phyloP scores from a whole-genome alignment of 2,888 invertebrate species.

The Acanthacorydalis orientalis region DNA sequence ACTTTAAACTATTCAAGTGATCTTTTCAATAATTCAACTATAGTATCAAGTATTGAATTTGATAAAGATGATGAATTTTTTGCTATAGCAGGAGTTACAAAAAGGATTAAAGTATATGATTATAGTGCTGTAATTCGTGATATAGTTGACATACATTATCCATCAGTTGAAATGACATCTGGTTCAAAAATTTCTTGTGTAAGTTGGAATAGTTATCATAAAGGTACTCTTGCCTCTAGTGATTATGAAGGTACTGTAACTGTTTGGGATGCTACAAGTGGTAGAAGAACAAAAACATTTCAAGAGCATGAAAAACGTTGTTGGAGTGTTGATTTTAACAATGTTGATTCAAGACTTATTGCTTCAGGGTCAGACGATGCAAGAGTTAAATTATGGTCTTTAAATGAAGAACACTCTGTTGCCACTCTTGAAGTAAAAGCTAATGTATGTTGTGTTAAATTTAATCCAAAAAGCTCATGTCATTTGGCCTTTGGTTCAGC shows the following conservation, averaged over 20 bases:
- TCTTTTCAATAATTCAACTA: slow-evolving; percentile 70
- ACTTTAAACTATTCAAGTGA: slow-evolving; percentile 83
- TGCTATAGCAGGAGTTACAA: slow-evolving; percentile 90
- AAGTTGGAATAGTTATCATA: slow-evolving; percentile 86
- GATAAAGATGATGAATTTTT: slow-evolving; percentile 92
- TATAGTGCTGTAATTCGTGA: slow-evolving; percentile 72
- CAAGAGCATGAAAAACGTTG: slow-evolving; percentile 89
- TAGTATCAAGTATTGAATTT: slow-evolving; percentile 86
- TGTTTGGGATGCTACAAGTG: slow-evolving; percentile 79
- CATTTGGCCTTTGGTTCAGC: slow-evolving; percentile 92
- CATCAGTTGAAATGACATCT: slow-evolving; percentile 79
- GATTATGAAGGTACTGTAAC: slow-evolving; percentile 91
- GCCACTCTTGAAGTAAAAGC: slow-evolving; percentile 83
- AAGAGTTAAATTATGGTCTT: slow-evolving; percentile 81
- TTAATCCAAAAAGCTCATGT: slow-evolving; percentile 68
- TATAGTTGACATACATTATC: slow-evolving; percentile 81
- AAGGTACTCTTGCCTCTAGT: slow-evolving; percentile 70
- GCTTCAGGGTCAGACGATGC: slow-evolving; percentile 90
- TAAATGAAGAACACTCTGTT: slow-evolving; percentile 73
- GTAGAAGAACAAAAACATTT: slow-evolving; percentile 53
- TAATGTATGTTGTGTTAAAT: slow-evolving; percentile 90
- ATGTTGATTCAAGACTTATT: slow-evolving; percentile 72
- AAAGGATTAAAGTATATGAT: slow-evolving; percentile 85
- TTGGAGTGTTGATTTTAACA: slow-evolving; percentile 93
- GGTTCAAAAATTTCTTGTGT: slow-evolving; percentile 89